Percentiles rank a stretch among this genome's conserved stretches.
These are phyloP conservation scores for Manis crassicaudata DNA, from an alignment of 2,797 vertebrate species.

Conservation along the genomic window DNA sequence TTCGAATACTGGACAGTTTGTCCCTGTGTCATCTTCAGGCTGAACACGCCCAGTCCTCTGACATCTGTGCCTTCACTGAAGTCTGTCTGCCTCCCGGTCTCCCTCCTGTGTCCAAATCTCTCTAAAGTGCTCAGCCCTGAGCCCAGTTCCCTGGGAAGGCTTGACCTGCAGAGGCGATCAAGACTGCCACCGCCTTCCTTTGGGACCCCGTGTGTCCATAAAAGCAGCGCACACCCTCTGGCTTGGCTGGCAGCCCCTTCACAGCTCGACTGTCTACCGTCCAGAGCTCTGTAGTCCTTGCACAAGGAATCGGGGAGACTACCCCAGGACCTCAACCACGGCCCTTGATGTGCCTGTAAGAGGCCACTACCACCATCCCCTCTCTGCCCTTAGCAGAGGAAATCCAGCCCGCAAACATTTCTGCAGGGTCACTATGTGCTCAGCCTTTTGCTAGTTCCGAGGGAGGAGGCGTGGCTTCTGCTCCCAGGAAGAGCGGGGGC, in stretches of 20 bases:
- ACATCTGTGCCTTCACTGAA: not conserved
- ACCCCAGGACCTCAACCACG: not conserved
- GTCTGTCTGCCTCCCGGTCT: not conserved
- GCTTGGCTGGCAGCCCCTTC: not conserved
- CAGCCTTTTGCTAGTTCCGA: not conserved
- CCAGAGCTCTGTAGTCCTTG: not conserved
- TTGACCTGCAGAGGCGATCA: not conserved
- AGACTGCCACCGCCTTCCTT: not conserved
- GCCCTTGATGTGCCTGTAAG: not conserved
- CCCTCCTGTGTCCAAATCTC: not conserved
- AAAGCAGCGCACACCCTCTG: not conserved
- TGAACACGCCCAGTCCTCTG: not conserved
- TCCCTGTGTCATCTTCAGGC: not conserved
- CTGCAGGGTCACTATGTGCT: not conserved
- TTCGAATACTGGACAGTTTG: conserved; percentile 1
- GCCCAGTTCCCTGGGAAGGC: not conserved
- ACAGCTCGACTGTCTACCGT: not conserved
- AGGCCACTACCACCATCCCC: not conserved
- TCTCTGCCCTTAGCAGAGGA: not conserved
- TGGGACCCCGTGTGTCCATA: not conserved
- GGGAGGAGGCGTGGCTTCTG: not conserved
- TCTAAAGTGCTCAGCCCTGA: not conserved
- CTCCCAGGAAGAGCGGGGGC: not conserved
- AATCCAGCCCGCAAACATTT: not conserved
- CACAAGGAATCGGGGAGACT: not conserved